Evolutionary conservation across 92 coral and sea anemone species (phyloP).

Genomic region (Palythoa grandiflora): DNA sequence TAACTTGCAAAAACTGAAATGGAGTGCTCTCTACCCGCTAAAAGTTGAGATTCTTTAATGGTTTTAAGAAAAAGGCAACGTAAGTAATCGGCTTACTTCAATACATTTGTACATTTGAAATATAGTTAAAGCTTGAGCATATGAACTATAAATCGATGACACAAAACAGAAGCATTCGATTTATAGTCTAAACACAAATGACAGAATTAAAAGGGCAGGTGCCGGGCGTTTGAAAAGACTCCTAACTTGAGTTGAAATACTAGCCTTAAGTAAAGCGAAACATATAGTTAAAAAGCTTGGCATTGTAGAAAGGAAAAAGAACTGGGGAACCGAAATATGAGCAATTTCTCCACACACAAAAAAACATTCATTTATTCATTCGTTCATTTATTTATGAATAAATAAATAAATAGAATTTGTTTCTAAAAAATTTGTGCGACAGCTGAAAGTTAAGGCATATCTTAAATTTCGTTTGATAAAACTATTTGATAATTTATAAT

Average conservation of each 20-base stretch:
- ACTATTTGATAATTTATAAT: not conserved
- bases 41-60: not conserved
- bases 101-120: not conserved
- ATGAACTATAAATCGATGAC: not conserved
- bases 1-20: not conserved
- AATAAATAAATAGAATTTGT: not conserved
- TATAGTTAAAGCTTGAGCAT: not conserved
- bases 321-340: not conserved
- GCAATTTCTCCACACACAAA: not conserved
- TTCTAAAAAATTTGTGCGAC: not conserved
- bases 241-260: not conserved
- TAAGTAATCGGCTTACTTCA: not conserved
- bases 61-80: not conserved
- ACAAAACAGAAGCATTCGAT: not conserved
- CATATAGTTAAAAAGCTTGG: not conserved
- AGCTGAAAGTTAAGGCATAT: not conserved
- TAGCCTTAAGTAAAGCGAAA: not conserved
- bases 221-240: not conserved
- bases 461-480: not conserved
- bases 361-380: not conserved
- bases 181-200: not conserved
- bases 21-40: not conserved
- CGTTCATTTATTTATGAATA: not conserved
- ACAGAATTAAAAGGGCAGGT: not conserved
- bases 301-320: not conserved